These are phyloP conservation scores for Sigmodon hispidus DNA, from an alignment of 2,113 vertebrate species.

Conservation along the genomic window DNA sequence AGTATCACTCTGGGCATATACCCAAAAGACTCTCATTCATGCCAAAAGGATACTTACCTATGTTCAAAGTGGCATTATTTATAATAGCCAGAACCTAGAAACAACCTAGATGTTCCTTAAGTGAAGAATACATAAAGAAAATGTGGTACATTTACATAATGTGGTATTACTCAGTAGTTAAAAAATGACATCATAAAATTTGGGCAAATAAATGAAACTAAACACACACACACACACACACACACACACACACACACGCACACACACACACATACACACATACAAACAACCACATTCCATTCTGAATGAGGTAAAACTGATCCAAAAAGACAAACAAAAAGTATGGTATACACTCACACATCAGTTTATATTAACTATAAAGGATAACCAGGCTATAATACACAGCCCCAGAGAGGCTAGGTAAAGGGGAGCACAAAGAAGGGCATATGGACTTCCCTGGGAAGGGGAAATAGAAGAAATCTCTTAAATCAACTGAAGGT, in stretches of 20 bases:
- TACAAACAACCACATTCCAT: too few relatives aligned
- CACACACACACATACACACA: too few relatives aligned
- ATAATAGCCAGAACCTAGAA: neutral
- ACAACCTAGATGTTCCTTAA: neutral
- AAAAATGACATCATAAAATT: too few relatives aligned
- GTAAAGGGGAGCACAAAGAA: neutral
- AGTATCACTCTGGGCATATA: neutral
- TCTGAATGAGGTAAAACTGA: neutral
- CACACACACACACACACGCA: too few relatives aligned
- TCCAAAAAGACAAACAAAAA: neutral
- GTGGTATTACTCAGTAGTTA: neutral
- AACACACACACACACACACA: too few relatives aligned
- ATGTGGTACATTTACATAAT: neutral
- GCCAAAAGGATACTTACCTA: rapidly evolving
- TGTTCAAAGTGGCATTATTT: neutral
- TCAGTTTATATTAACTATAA: too few relatives aligned
- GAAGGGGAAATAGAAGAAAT: neutral
- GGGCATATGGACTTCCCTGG: neutral
- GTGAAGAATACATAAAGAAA: neutral
- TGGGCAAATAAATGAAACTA: too few relatives aligned
- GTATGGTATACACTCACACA: neutral
- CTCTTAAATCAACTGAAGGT: neutral
- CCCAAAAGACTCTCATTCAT: neutral
- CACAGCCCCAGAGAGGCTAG: neutral
- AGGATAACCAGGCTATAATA: neutral